phyloP scores from a whole-genome alignment of 2,888 invertebrate species.

The Apodemia hepburni region DNA sequence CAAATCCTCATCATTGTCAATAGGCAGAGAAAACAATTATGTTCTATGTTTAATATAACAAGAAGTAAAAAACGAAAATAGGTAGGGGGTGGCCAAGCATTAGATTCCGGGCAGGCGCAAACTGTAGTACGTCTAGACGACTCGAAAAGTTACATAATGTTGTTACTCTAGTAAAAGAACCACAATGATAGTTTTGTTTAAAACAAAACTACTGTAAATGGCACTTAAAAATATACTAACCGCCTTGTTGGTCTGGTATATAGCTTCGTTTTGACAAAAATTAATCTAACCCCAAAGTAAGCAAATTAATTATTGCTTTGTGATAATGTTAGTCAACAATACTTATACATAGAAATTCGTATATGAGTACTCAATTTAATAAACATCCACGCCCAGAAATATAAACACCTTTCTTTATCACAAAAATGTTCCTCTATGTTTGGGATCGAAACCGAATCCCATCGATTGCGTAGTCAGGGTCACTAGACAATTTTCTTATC shows the following conservation, averaged over 20 bases:
- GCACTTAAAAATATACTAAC: background rate
- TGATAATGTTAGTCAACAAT: too few relatives aligned
- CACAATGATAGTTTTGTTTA: background rate
- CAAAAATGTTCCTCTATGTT: too few relatives aligned
- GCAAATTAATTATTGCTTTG: too few relatives aligned
- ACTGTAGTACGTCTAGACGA: background rate
- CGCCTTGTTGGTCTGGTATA: background rate
- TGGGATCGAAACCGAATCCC: too few relatives aligned
- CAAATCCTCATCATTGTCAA: conserved; percentile 18
- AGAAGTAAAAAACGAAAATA: background rate
- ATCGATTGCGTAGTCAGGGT: too few relatives aligned
- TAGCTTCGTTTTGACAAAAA: too few relatives aligned
- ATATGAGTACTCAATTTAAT: too few relatives aligned
- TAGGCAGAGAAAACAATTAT: conserved; percentile 3
- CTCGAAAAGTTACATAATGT: background rate
- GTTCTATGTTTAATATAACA: background rate
- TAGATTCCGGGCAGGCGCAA: background rate
- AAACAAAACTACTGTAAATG: background rate
- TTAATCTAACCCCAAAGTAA: too few relatives aligned
- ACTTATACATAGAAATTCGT: too few relatives aligned
- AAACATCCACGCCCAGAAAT: too few relatives aligned
- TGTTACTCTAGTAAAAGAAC: background rate
- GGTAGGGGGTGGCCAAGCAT: background rate
- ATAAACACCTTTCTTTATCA: too few relatives aligned
- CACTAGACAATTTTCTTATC: too few relatives aligned